Evolutionary conservation across 2,113 vertebrate genomes (phyloP).

Genomic region (Chitala chitala): DNA sequence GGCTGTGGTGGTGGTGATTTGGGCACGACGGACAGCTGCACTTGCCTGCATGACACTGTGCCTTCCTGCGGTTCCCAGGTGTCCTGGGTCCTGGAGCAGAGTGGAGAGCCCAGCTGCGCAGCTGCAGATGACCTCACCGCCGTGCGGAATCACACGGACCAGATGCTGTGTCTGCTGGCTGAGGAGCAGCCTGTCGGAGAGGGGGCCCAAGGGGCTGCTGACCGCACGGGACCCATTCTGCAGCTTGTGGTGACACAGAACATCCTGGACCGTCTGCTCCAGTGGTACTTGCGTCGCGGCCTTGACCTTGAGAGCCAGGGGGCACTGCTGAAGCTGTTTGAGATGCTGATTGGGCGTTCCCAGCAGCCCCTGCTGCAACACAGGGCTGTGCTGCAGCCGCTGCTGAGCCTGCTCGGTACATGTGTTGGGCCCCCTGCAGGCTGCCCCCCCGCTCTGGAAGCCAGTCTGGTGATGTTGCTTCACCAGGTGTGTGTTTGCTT

Average conservation of each 20-base stretch:
- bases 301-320: conserved; percentile 78
- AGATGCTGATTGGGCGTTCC: conserved; percentile 88
- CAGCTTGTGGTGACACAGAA: conserved; percentile 75
- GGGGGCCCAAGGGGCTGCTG: neutral
- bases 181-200: conserved; percentile 76
- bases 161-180: conserved; percentile 87
- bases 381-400: conserved; percentile 73
- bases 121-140: conserved; percentile 79
- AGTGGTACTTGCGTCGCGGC: conserved; percentile 79
- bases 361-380: conserved; percentile 84
- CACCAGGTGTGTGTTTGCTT: conserved; percentile 86
- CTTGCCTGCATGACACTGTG: neutral
- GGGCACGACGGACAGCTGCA: neutral
- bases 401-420: conserved; percentile 75
- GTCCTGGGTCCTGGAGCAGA: conserved; percentile 78
- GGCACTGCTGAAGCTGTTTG: conserved; percentile 87
- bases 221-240: conserved; percentile 75
- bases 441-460: conserved; percentile 67
- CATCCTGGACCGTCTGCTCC: conserved; percentile 75
- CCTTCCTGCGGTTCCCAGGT: conserved; percentile 54
- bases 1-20: no score
- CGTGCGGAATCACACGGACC: conserved; percentile 88
- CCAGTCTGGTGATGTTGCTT: conserved; percentile 85
- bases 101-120: conserved; percentile 60
- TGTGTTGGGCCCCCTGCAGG: conserved; percentile 68